Conservation (phyloP, 1,140 invertebrate species). For the Microvelia longipes region DNA sequence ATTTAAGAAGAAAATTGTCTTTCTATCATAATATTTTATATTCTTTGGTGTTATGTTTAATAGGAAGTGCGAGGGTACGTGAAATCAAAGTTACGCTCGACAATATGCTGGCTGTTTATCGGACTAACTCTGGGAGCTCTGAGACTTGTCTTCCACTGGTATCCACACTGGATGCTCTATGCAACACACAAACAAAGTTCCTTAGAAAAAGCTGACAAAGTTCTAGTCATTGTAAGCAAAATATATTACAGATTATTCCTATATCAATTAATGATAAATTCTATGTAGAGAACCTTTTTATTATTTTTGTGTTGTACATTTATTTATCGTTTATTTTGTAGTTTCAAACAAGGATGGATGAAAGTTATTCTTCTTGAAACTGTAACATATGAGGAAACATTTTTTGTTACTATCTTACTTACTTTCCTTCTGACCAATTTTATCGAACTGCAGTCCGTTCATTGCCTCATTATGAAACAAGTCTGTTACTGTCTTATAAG, state of each 20-base stretch:
- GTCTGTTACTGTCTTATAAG: too few species aligned
- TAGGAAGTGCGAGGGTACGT: slow-evolving; percentile 42
- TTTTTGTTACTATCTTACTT: too few species aligned
- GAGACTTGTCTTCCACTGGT: slow-evolving; percentile 50
- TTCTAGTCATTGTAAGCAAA: slow-evolving; percentile 40
- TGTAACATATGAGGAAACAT: too few species aligned
- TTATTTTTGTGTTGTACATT: not conserved
- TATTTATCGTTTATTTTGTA: too few species aligned
- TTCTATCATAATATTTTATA: too few species aligned
- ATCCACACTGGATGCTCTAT: slow-evolving; percentile 43
- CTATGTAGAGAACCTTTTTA: not conserved
- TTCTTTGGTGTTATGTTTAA: too few species aligned
- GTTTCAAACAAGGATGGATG: too few species aligned
- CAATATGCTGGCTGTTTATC: slow-evolving; percentile 43
- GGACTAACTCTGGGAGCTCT: slow-evolving; percentile 40
- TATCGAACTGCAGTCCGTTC: too few species aligned
- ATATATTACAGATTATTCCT: not conserved
- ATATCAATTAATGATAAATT: not conserved
- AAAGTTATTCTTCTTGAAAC: too few species aligned
- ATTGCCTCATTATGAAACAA: too few species aligned
- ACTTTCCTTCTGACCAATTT: too few species aligned
- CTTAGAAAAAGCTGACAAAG: slow-evolving; percentile 39
- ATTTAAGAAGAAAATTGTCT: too few species aligned
- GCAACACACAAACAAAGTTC: slow-evolving; percentile 40
- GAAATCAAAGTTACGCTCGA: slow-evolving; percentile 30